A percentile compares a stretch with the other conserved stretches of the same genome.
phyloP scores from a whole-genome alignment of 30 jellyfish, hydroid and myxozoan genomes.

The Aurelia sp. region DNA sequence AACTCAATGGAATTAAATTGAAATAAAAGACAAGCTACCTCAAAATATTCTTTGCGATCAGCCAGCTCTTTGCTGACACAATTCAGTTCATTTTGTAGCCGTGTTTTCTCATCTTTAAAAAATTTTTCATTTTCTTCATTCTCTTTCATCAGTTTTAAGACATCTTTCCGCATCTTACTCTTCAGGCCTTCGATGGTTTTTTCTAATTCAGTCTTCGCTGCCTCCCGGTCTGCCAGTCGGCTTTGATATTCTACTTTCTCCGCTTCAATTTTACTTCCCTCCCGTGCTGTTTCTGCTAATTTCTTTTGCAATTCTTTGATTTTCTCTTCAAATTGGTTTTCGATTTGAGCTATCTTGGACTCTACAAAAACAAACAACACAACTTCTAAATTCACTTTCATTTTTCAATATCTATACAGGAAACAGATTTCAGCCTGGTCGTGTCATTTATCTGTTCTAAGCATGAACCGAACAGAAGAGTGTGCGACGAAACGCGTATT shows the following conservation, averaged over 20 bases:
- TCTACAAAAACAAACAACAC: conserved; percentile 5
- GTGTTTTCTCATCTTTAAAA: background rate
- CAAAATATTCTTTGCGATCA: background rate
- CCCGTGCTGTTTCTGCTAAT: conserved; percentile 31
- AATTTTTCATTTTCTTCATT: conserved; percentile 31
- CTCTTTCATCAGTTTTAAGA: conserved; percentile 12
- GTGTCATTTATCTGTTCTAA: too few species aligned
- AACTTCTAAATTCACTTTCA: too few species aligned
- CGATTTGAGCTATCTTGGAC: background rate
- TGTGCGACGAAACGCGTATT: too few species aligned
- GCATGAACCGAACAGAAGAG: too few species aligned
- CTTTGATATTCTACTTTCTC: conserved; percentile 22
- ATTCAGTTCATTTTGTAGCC: background rate
- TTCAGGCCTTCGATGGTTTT: conserved; percentile 3
- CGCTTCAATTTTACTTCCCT: conserved; percentile 33
- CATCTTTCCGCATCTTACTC: conserved; percentile 16
- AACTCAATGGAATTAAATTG: background rate
- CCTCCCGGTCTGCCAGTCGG: conserved; percentile 31
- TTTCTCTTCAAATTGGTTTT: background rate
- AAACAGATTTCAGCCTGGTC: too few species aligned
- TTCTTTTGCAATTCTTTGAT: conserved; percentile 25
- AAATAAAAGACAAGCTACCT: background rate
- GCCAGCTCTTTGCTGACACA: conserved; percentile 2
- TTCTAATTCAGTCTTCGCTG: conserved; percentile 12
- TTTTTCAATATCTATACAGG: too few species aligned